Conservation (phyloP, 2,888 invertebrate species). For the Lysandra bellargus region DNA sequence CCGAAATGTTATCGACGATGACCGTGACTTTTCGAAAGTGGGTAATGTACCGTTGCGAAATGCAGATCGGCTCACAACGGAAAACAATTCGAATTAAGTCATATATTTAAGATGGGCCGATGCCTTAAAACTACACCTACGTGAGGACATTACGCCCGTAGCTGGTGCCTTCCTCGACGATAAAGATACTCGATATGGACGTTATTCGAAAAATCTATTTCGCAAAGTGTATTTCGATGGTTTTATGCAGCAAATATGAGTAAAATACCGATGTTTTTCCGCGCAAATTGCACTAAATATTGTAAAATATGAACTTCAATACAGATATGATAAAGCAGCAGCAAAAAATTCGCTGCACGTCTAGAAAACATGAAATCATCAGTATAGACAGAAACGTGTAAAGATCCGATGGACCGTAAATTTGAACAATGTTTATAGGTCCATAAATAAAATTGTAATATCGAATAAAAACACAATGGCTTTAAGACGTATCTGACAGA, state of each 20-base stretch:
- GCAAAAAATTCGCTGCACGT: neutral
- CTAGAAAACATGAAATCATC: neutral
- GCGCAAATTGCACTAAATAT: neutral
- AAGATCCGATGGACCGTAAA: constrained; percentile 18
- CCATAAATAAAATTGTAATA: constrained; percentile 14
- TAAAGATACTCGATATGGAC: constrained; percentile 33
- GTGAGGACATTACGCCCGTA: constrained; percentile 64
- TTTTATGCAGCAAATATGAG: constrained; percentile 3
- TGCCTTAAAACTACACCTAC: constrained; percentile 73
- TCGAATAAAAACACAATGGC: constrained; percentile 27
- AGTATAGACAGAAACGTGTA: constrained; percentile 4
- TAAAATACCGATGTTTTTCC: neutral
- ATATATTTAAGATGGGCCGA: constrained; percentile 67
- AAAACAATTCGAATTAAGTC: constrained; percentile 72
- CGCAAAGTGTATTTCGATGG: constrained; percentile 1
- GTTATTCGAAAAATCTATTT: constrained; percentile 27
- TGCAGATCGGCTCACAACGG: constrained; percentile 60
- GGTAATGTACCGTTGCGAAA: constrained; percentile 60
- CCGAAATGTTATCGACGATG: constrained; percentile 45
- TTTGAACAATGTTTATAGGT: constrained; percentile 24
- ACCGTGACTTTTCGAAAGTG: constrained; percentile 50
- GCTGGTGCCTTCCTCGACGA: constrained; percentile 44
- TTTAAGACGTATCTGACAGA: constrained; percentile 50
- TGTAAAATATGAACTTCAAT: neutral
- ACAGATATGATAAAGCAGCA: neutral